phyloP scores from a whole-genome alignment of 2,797 vertebrate species.

The Spatula clypeata region DNA sequence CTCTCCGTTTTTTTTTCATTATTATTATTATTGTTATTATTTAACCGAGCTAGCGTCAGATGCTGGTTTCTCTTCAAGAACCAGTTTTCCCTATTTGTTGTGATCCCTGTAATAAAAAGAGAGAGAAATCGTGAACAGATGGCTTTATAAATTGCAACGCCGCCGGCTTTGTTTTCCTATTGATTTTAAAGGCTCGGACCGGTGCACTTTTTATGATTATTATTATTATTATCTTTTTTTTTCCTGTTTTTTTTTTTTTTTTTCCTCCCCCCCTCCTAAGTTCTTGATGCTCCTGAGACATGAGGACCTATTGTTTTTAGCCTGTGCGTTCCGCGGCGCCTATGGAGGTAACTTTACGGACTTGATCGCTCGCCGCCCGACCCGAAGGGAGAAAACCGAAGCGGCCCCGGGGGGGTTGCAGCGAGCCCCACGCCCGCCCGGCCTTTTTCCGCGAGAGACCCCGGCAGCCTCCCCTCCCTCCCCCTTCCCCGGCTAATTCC shows the following conservation, averaged over 20 bases:
- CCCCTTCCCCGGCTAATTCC: conserved; percentile 3
- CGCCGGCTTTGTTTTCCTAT: conserved; percentile 40
- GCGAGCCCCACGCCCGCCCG: conserved; percentile 26
- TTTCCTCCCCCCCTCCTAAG: background rate
- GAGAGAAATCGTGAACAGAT: conserved; percentile 51
- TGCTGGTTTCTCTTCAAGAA: conserved; percentile 12
- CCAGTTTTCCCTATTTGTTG: conserved; percentile 27
- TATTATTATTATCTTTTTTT: background rate
- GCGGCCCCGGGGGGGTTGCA: background rate
- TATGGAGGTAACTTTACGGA: conserved; percentile 74
- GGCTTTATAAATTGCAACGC: conserved; percentile 21
- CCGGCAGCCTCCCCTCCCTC: background rate
- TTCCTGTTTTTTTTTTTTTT: background rate
- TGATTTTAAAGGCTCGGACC: conserved; percentile 35
- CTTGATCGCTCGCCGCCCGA: conserved; percentile 53
- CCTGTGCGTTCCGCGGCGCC: conserved; percentile 23
- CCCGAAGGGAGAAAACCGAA: conserved; percentile 8
- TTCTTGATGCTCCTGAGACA: conserved; percentile 67
- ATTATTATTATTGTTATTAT: background rate
- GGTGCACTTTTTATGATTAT: background rate
- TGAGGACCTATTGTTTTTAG: conserved; percentile 67
- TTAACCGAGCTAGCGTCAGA: background rate
- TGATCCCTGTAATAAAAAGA: conserved; percentile 16
- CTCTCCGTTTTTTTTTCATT: background rate
- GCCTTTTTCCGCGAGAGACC: conserved; percentile 53